These are phyloP conservation scores for Caenorhabditis remanei DNA, from an alignment of 1,140 invertebrate genomes.

Conservation along the genomic window DNA sequence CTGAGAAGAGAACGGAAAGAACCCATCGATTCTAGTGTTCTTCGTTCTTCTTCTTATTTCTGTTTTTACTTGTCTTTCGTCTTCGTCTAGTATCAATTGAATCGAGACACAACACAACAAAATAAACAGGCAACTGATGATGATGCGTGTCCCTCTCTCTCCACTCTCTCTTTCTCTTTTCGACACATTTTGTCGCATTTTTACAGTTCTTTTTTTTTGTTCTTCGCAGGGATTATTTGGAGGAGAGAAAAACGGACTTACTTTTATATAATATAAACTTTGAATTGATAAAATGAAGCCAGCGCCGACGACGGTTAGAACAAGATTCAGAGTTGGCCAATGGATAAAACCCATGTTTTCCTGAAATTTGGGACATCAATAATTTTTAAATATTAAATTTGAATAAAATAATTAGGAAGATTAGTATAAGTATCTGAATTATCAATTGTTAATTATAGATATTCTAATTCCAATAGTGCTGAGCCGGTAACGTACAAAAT, in stretches of 20 bases:
- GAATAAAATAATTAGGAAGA: too few relatives aligned
- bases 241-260: not conserved
- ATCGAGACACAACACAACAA: slow-evolving; percentile 32
- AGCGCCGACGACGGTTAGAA: slow-evolving; percentile 29
- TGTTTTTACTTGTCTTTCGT: not conserved
- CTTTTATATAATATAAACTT: slow-evolving; percentile 45
- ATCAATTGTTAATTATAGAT: too few relatives aligned
- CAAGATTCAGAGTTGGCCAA: slow-evolving; percentile 10
- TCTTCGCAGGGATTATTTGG: slow-evolving; percentile 8
- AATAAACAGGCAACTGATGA: slow-evolving; percentile 25
- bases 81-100: not conserved
- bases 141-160: not conserved
- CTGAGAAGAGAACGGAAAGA: slow-evolving; percentile 30
- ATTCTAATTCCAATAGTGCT: too few relatives aligned
- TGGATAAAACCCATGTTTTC: slow-evolving; percentile 5
- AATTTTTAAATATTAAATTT: not conserved
- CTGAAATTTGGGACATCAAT: not conserved
- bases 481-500: too few relatives aligned
- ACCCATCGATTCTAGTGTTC: not conserved
- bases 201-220: slow-evolving; percentile 17
- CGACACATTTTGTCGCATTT: not conserved
- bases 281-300: slow-evolving; percentile 40
- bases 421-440: too few relatives aligned
- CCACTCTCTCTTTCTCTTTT: not conserved
- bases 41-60: not conserved